Conservation (phyloP, 2,113 vertebrate genomes). For the Cyanocitta stelleri region DNA sequence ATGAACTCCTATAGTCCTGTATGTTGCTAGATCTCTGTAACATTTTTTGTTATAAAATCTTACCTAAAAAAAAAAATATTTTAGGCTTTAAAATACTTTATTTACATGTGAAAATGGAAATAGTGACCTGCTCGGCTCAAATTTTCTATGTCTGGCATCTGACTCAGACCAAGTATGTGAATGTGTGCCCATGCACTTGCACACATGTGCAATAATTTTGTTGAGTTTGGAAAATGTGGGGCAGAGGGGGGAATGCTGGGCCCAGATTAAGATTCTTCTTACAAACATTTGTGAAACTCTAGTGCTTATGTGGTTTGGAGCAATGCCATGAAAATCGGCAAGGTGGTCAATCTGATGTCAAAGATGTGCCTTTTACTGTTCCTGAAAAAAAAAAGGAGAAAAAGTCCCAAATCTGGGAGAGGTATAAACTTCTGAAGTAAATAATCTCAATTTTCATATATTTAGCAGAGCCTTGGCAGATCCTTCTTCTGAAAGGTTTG, state of each 20-base stretch:
- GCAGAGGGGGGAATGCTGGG: not conserved
- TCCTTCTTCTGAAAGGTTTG: not conserved
- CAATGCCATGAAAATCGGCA: not conserved
- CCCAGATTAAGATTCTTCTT: not conserved
- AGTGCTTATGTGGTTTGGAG: not conserved
- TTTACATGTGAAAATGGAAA: not conserved
- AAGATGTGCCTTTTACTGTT: not conserved
- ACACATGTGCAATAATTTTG: not conserved
- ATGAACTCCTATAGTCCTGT: not conserved
- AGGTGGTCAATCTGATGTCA: conserved; percentile 11
- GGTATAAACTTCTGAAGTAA: not conserved
- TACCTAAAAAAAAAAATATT: not conserved
- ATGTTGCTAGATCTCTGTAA: not conserved
- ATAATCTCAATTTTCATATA: not conserved
- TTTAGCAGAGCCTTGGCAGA: not conserved
- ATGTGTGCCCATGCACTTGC: not conserved
- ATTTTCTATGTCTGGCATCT: not conserved
- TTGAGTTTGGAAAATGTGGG: not conserved
- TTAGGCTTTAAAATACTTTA: not conserved
- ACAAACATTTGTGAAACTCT: not conserved
- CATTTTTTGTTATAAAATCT: not conserved
- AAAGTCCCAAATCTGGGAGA: not conserved
- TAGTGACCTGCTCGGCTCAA: not conserved
- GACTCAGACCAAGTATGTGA: not conserved
- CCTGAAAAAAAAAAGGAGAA: not conserved